Conservation (phyloP, 2,888 invertebrate genomes). For the Drymonia ruficornis region DNA sequence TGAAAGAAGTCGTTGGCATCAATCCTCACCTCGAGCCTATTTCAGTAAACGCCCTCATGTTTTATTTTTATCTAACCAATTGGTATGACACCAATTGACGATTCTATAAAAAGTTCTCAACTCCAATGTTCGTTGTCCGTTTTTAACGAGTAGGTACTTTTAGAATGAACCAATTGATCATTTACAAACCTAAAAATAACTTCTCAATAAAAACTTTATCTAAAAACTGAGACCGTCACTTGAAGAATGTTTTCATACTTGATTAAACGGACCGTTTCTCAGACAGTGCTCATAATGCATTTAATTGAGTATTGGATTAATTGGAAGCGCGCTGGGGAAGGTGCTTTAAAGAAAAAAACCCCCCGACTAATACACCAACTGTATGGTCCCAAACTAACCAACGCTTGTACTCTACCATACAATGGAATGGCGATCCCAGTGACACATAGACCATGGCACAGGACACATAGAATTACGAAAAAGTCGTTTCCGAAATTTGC, state of each 20-base stretch:
- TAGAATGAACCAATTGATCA: conserved; percentile 22
- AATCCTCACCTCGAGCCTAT: too few species aligned
- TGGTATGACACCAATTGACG: background rate
- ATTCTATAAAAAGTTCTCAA: background rate
- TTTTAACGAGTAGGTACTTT: conserved; percentile 13
- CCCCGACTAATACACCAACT: too few species aligned
- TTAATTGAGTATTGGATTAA: background rate
- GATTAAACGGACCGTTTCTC: background rate
- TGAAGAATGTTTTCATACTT: background rate
- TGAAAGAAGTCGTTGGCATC: too few species aligned
- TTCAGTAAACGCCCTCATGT: too few species aligned
- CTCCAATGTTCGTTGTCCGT: background rate
- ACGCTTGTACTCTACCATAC: too few species aligned
- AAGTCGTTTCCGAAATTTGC: too few species aligned
- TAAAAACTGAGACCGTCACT: background rate
- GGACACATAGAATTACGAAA: too few species aligned
- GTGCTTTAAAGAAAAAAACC: too few species aligned
- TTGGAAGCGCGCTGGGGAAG: background rate
- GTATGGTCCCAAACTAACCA: too few species aligned
- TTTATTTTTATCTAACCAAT: background rate
- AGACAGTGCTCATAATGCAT: background rate
- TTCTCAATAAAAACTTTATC: conserved; percentile 12
- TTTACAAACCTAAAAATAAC: conserved; percentile 27
- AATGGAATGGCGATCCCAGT: too few species aligned
- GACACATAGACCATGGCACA: too few species aligned